Percentiles rank a stretch among this genome's conserved stretches.
Evolutionary conservation across 2,113 vertebrate genomes (phyloP).

Genomic region (Myocastor coypus): DNA sequence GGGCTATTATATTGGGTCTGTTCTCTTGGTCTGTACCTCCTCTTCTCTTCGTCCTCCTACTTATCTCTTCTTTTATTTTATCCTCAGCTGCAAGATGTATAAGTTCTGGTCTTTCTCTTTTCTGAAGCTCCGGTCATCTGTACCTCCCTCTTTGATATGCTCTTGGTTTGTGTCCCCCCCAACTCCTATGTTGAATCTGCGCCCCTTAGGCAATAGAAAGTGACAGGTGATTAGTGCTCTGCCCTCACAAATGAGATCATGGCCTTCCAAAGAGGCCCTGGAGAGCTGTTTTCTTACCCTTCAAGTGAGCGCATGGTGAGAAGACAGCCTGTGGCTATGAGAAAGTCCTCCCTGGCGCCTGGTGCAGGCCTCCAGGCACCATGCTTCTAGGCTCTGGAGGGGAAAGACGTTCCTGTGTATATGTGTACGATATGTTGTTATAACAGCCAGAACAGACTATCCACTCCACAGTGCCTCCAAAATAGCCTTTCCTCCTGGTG

Average conservation of each 20-base stretch:
- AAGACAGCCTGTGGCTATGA: background rate
- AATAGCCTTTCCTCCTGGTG: background rate
- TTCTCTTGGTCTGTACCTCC: background rate
- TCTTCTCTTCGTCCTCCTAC: background rate
- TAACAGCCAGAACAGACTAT: background rate
- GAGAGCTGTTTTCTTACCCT: background rate
- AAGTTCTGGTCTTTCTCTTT: background rate
- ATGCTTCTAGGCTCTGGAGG: background rate
- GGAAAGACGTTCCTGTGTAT: too few relatives aligned
- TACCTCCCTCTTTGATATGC: too few relatives aligned
- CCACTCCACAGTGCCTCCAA: rapidly evolving
- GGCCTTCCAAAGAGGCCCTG: background rate
- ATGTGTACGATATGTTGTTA: background rate
- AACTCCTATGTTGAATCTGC: background rate
- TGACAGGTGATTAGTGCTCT: background rate
- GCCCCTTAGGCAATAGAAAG: background rate
- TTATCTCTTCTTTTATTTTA: background rate
- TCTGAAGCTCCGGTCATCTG: background rate
- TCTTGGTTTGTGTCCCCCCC: background rate
- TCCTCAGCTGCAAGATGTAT: background rate
- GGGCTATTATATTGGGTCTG: background rate
- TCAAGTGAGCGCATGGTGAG: background rate
- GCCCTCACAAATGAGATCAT: background rate
- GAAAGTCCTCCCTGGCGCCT: background rate
- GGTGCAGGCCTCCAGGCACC: too few relatives aligned